These are phyloP conservation scores for Opisthograptis luteolata DNA, from an alignment of 2,888 invertebrate species.

Conservation along the genomic window DNA sequence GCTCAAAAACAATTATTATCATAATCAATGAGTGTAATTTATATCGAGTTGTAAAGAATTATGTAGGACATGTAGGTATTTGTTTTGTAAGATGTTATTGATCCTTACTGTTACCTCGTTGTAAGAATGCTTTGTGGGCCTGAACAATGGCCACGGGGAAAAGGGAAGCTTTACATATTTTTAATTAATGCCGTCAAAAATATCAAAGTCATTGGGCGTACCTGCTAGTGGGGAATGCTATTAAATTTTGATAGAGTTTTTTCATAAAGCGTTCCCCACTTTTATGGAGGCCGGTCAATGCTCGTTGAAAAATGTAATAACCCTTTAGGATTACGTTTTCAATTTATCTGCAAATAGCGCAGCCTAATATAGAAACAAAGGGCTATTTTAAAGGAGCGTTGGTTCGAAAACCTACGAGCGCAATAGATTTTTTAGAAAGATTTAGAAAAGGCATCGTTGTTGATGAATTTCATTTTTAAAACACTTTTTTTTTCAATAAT, in stretches of 20 bases:
- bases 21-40: no score
- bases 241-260: slow-evolving; percentile 69
- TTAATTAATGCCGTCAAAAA: slow-evolving; percentile 83
- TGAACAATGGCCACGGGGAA: slow-evolving; percentile 46
- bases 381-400: no score
- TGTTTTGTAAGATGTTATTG: no score
- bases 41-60: no score
- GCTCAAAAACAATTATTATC: no score
- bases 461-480: no score
- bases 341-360: not conserved
- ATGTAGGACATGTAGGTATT: not conserved
- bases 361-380: not conserved
- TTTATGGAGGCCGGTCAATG: slow-evolving; percentile 40
- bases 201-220: slow-evolving; percentile 80
- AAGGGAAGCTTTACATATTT: slow-evolving; percentile 82
- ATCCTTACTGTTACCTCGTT: slow-evolving; percentile 6
- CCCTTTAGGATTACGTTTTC: slow-evolving; percentile 24
- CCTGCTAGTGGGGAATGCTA: slow-evolving; percentile 70
- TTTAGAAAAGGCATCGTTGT: no score
- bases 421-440: no score
- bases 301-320: slow-evolving; percentile 26
- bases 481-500: no score
- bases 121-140: slow-evolving; percentile 28
- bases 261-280: slow-evolving; percentile 65
- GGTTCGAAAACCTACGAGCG: no score